Evolutionary conservation across 2,113 vertebrate species (phyloP).

Genomic region (Mobula birostris): DNA sequence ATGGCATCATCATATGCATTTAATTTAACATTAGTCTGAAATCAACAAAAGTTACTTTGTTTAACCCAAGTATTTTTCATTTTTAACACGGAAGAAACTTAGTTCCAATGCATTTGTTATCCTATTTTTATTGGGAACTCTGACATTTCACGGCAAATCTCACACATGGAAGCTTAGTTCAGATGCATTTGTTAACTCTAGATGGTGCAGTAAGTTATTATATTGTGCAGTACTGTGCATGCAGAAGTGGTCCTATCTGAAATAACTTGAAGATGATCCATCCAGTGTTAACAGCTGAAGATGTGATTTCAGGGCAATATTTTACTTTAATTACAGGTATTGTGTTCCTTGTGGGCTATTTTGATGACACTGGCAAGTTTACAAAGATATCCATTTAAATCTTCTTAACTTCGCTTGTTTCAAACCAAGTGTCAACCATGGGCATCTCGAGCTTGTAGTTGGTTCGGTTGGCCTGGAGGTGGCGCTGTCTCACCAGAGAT

Average conservation of each 20-base stretch:
- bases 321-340: neutral
- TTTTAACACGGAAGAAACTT: neutral
- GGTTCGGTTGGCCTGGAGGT: neutral
- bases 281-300: neutral
- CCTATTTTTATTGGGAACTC: too few species aligned
- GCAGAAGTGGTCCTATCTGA: neutral
- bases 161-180: neutral
- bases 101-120: neutral
- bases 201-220: neutral
- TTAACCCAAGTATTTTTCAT: too few species aligned
- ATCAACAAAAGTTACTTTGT: too few species aligned
- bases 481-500: neutral
- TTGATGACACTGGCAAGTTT: neutral
- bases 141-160: too few species aligned
- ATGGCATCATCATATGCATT: too few species aligned
- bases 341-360: neutral
- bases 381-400: neutral
- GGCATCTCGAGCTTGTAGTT: neutral
- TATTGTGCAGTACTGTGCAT: too few species aligned
- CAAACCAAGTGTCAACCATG: neutral
- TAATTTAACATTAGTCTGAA: too few species aligned
- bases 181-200: neutral
- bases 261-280: neutral
- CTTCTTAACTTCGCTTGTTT: neutral
- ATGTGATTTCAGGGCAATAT: too few species aligned